These are phyloP conservation scores for Phrynocephalus forsythii DNA, from an alignment of 2,797 vertebrate genomes.

Conservation along the genomic window DNA sequence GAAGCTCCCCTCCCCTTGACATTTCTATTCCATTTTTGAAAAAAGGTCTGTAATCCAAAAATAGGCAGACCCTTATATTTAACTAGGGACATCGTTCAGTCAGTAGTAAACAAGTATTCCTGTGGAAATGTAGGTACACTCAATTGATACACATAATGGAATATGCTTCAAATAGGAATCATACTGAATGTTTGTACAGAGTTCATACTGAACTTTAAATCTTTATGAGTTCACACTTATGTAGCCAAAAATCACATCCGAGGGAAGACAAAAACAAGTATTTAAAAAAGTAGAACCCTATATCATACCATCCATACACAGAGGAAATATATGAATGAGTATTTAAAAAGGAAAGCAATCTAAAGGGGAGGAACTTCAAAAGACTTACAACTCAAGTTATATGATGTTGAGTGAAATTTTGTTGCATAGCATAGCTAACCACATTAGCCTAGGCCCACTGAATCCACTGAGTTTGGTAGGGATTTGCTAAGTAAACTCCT, in stretches of 20 bases:
- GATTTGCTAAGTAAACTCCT: no score
- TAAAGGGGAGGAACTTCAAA: background rate
- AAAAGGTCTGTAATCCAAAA: conserved; percentile 53
- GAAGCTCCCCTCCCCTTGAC: conserved; percentile 34
- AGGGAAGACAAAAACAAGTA: background rate
- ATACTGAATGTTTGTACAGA: background rate
- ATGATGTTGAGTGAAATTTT: no score
- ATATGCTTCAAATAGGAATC: background rate
- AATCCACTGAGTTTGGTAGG: no score
- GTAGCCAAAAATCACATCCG: background rate
- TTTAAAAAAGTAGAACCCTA: no score
- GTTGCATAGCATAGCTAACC: no score
- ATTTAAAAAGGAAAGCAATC: no score
- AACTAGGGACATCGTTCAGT: conserved; percentile 40
- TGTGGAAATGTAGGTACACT: conserved; percentile 42
- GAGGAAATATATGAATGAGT: background rate
- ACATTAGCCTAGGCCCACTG: no score
- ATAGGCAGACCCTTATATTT: conserved; percentile 63
- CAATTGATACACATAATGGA: conserved; percentile 21
- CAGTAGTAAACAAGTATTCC: conserved; percentile 54
- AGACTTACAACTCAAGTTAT: background rate
- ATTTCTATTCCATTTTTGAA: conserved; percentile 41
- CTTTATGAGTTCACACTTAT: background rate
- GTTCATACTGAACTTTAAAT: background rate
- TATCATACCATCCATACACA: background rate